Evolutionary conservation across 2,113 vertebrate genomes (phyloP).

Genomic region (Sturnus vulgaris): DNA sequence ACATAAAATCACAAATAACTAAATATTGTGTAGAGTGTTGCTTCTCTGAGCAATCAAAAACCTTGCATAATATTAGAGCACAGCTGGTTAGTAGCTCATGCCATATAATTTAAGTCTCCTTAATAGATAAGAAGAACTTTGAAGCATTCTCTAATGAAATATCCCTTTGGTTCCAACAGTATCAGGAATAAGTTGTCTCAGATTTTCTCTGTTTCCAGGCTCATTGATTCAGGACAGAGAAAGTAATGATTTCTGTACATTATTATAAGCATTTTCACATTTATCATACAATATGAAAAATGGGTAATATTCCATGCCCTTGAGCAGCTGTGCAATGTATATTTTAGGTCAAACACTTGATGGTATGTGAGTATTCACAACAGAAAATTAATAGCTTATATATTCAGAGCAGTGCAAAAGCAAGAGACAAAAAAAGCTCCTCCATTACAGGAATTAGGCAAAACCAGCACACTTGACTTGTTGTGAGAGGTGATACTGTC

Average conservation of each 20-base stretch:
- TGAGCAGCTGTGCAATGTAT: neutral
- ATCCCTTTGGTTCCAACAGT: slow-evolving; percentile 1
- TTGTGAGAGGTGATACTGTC: slow-evolving; percentile 36
- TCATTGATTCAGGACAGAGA: slow-evolving; percentile 32
- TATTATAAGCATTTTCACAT: slow-evolving; percentile 51
- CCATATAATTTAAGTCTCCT: slow-evolving; percentile 34
- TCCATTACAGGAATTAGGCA: neutral
- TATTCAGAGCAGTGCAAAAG: slow-evolving; percentile 12
- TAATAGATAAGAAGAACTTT: slow-evolving; percentile 12
- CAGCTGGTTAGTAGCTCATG: slow-evolving; percentile 43
- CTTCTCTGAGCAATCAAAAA: slow-evolving; percentile 47
- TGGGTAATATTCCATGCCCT: slow-evolving; percentile 11
- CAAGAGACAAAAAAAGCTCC: slow-evolving; percentile 37
- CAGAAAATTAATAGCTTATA: neutral
- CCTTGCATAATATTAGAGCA: slow-evolving; percentile 45
- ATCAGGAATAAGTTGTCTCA: slow-evolving; percentile 26
- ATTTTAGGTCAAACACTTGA: slow-evolving; percentile 5
- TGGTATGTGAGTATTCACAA: neutral
- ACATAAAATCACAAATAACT: slow-evolving; percentile 54
- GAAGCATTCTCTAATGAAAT: slow-evolving; percentile 46
- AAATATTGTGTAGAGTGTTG: neutral
- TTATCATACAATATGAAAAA: slow-evolving; percentile 32
- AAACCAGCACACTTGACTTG: slow-evolving; percentile 33
- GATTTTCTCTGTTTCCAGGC: slow-evolving; percentile 41
- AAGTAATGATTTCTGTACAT: slow-evolving; percentile 40